Evolutionary conservation across 2,888 invertebrate species (phyloP).

Genomic region (Trissonchulus sp.): DNA sequence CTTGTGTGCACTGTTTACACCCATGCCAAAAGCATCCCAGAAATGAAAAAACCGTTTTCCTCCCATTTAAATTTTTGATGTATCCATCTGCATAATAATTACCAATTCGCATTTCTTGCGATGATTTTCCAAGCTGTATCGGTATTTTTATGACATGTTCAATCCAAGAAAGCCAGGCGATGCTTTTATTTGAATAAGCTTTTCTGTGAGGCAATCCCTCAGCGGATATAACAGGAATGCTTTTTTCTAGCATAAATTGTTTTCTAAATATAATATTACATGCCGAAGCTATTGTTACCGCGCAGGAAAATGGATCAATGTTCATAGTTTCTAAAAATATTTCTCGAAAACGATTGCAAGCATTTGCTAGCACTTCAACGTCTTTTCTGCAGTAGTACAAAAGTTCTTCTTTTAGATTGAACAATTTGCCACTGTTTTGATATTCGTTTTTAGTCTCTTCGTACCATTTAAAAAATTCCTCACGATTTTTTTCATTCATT

Average conservation of each 20-base stretch:
- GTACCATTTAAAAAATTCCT: not conserved
- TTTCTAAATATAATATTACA: not conserved
- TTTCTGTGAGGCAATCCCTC: not conserved
- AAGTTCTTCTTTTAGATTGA: conserved; percentile 38
- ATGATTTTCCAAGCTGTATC: conserved; percentile 3
- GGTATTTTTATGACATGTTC: not conserved
- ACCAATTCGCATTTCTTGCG: too few relatives aligned
- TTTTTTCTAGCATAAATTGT: not conserved
- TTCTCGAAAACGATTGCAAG: not conserved
- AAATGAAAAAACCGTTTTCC: conserved; percentile 34
- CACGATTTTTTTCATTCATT: not conserved
- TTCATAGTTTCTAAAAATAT: not conserved
- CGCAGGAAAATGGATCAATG: conserved; percentile 33
- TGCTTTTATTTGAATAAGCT: not conserved
- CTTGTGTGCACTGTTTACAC: conserved; percentile 31
- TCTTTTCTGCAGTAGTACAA: conserved; percentile 37
- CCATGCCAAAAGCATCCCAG: conserved; percentile 40
- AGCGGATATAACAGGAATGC: not conserved
- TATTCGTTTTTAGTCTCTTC: not conserved
- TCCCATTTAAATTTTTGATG: not conserved
- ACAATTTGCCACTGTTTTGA: conserved; percentile 29
- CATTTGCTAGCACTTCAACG: conserved; percentile 31
- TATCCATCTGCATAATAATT: conserved; percentile 35
- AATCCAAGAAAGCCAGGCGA: not conserved
- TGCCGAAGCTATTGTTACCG: conserved; percentile 35